Evolutionary conservation across 1,140 invertebrate species (phyloP).

Genomic region (Harlomillsia oculata): DNA sequence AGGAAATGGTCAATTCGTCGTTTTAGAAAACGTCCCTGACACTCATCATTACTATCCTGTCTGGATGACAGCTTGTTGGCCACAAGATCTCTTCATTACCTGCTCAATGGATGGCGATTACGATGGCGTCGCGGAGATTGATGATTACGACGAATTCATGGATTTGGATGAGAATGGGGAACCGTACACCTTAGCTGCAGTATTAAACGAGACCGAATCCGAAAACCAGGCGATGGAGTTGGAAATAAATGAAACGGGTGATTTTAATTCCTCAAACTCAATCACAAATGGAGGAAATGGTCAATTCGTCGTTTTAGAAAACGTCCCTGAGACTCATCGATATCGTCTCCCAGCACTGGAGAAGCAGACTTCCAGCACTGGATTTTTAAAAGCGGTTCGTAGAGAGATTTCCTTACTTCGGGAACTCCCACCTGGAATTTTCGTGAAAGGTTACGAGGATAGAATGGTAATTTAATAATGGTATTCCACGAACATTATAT

Average conservation of each 20-base stretch:
- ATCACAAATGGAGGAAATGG: too few species aligned
- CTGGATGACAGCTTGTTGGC: conserved; percentile 82
- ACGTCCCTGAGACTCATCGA: conserved; percentile 64
- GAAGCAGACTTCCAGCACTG: conserved; percentile 58
- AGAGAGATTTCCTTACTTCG: conserved; percentile 73
- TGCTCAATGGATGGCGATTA: too few species aligned
- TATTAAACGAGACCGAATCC: background rate
- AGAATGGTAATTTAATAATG: conserved; percentile 54
- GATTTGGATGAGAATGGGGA: conserved; percentile 16
- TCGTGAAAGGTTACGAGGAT: conserved; percentile 79
- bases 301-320: conserved; percentile 56
- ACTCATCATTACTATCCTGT: conserved; percentile 69
- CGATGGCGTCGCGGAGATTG: conserved; percentile 67
- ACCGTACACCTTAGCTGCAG: conserved; percentile 3
- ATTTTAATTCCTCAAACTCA: too few species aligned
- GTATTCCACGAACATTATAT: background rate
- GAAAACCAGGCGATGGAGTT: background rate
- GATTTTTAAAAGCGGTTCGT: conserved; percentile 70
- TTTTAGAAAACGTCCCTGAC: conserved; percentile 63
- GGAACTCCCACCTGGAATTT: conserved; percentile 72
- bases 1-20: conserved; percentile 50
- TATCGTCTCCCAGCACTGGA: conserved; percentile 66
- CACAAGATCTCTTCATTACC: conserved; percentile 72
- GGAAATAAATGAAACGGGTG: conserved; percentile 3
- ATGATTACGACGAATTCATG: conserved; percentile 52